Conservation (phyloP, 2,797 vertebrate genomes). For the Poeciliopsis turneri region DNA sequence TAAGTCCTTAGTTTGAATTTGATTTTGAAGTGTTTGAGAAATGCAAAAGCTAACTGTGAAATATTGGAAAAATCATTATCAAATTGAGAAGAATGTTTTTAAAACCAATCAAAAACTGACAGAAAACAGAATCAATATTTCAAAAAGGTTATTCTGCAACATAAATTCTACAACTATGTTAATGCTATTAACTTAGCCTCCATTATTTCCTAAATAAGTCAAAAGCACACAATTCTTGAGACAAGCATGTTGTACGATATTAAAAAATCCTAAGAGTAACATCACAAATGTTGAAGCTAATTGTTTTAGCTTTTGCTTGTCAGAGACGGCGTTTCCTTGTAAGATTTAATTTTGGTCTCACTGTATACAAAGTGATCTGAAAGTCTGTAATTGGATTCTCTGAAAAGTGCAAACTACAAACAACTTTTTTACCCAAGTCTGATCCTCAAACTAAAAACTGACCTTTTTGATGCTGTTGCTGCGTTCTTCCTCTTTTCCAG, state of each 20-base stretch:
- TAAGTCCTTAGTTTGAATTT: neutral
- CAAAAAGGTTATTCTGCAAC: neutral
- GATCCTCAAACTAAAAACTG: conserved; percentile 7
- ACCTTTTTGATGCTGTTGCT: conserved; percentile 93
- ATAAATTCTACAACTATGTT: neutral
- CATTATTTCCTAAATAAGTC: neutral
- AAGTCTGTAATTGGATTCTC: neutral
- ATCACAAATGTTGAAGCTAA: neutral
- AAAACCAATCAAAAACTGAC: neutral
- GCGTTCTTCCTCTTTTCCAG: conserved; percentile 84
- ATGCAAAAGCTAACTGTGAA: neutral
- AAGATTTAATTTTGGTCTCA: neutral
- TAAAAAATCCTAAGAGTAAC: neutral
- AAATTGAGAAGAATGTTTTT: too few species aligned
- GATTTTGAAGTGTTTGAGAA: neutral
- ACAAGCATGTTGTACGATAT: neutral
- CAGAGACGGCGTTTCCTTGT: too few species aligned
- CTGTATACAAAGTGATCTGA: neutral
- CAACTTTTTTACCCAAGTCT: neutral
- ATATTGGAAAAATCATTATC: neutral
- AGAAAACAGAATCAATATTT: neutral
- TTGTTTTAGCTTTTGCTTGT: neutral
- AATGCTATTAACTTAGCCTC: neutral
- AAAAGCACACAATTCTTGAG: neutral
- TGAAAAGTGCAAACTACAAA: neutral